Evolutionary conservation across 2,113 vertebrate genomes (phyloP), one percentile per base, ranked within the genome.

Genomic region (Micronycteris hirsuta): DNA sequence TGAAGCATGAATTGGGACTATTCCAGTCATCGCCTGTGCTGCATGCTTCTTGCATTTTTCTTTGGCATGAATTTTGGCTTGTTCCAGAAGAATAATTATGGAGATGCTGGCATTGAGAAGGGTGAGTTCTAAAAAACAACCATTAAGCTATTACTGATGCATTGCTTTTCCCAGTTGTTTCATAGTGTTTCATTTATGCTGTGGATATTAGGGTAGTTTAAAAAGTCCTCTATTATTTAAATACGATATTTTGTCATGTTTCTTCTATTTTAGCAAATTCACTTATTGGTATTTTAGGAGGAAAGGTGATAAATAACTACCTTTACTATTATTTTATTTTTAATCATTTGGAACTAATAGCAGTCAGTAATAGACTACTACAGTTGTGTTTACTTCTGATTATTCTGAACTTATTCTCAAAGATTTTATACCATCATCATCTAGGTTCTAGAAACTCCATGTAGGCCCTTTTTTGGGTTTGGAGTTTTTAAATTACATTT

Each of bases 251-350:
- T 92, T 89, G 12, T 86, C 28, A 28, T 89, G 38, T 92, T 36
- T 92, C 45, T 41, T 83, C n/a, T 78, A 24, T 73, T 91, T 88
- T 61, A 93, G n/a, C 33, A 87, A 86, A 89, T 93, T 54, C 22
- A 68, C 43, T 70, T 81, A 58, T 56, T 91, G 73, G 17, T 65
- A 47, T 86, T 82, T 87, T 76, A 71, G 61, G 68, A 52, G 38
- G 73, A 89, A 94, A 94, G 67, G 28, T 78, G 71, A 61, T 87
- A 90, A 56, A 49, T 77, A 93, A 54, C 38, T 41, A 65, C 8
- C 5, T 91, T 71, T 82, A 52, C 63, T 73, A 78, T 82, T 73
- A 28, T 45, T 81, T 93, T 77, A 33, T 17, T 54, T 70, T 96
- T 92, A 31, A 47, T 84, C 90, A 89, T 81, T 94, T 6, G 41